Base-by-base conservation (phyloP, 2,113 vertebrate species). In the Hippocampus mohnikei region DNA sequence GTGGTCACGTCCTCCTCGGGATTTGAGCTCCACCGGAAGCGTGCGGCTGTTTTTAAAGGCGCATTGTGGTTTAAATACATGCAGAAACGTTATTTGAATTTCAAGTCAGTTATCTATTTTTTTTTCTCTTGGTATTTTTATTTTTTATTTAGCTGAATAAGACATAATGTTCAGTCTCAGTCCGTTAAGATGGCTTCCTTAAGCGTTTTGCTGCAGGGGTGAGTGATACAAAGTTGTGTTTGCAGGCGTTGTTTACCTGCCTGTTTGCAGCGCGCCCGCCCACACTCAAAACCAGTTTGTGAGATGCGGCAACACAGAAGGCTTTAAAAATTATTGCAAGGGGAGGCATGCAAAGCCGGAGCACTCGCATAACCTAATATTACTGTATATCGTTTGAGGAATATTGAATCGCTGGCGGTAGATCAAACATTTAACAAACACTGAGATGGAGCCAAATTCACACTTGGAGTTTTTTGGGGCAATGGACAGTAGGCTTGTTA, bases 401-500 rank as follows among this genome's bases (percentile, higher is more conserved):
- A n/a, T n/a, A 46, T 9, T 23, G 62, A 65, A 65, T 44, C n/a
- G 27, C 27, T 20, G 15, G 15, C 58, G n/a, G 11, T 58, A 58
- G 23, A 10, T 5, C 55, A 58, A 25, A 58, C 10, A 27, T 58
- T 58, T 58, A 27, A 55, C 52, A 23, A 55, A 33, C 58, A 60
- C 13, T 18, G 16, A 16, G 27, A 16, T 18, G 20, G 15, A 33
- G 58, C 27, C 58, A 60, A 33, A 33, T 33, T 60, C 58, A 29
- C 58, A 33, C 56, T 59, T 59, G 27, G n/a, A 15, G 16, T 33
- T 29, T 60, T 60, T 40, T 6, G 58, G 41, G 42, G 42, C 41
- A 65, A 90, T 95, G 93, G 92, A 72, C 91, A 86, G 88, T 91
- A 89, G 73, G 67, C 56, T 80, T 27, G 82, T 76, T 77, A 74